Evolutionary conservation across 2,888 invertebrate species (phyloP), one percentile per base, ranked within the genome.

Genomic region (Linnaemya vulpina): DNA sequence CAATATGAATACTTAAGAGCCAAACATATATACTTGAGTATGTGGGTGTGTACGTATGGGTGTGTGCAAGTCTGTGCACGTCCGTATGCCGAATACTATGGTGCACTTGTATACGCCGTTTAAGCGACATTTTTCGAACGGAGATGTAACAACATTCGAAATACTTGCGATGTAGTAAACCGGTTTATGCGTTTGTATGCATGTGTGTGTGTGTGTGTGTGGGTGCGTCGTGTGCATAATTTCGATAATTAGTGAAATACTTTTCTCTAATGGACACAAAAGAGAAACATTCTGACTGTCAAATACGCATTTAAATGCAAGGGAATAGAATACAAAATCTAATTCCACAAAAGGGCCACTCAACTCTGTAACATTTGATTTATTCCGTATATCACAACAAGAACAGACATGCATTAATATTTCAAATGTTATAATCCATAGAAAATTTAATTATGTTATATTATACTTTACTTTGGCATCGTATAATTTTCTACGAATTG

Each of bases 181-280:
- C 79, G 46, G 17, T 71, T 15, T 20, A n/a, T 17, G 1, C 15
- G 13, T 20, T 1, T 25, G 5, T n/a, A 1, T 53, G 15, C 20
- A 20, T 25, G 13, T 53, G 8, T 25, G 22, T 25, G 30, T n/a
- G 9, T 77, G 38, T 53, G 43, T 53, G 30, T 49, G 38, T 49
- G 13, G 46, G 22, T 65, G 51, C 53, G 46, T 79, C 82, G 82
- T 85, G 85, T 85, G 85, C 85, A 85, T 85, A 85, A 85, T 85
- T 85, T 85, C 82, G 85, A 85, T 85, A 85, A 85, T 85, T 85
- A 85, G 85, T 85, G 82, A 85, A 85, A 85, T 85, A 85, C 85
- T 85, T 85, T 85, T 71, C 85, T 85, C 85, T 85, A 85, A 85
- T 85, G 85, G 78, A 58, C 85, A 85, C 82, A 85, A 85, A 79